Evolutionary conservation across 1,140 invertebrate genomes (phyloP).

Genomic region (Protaetia brevitarsis): DNA sequence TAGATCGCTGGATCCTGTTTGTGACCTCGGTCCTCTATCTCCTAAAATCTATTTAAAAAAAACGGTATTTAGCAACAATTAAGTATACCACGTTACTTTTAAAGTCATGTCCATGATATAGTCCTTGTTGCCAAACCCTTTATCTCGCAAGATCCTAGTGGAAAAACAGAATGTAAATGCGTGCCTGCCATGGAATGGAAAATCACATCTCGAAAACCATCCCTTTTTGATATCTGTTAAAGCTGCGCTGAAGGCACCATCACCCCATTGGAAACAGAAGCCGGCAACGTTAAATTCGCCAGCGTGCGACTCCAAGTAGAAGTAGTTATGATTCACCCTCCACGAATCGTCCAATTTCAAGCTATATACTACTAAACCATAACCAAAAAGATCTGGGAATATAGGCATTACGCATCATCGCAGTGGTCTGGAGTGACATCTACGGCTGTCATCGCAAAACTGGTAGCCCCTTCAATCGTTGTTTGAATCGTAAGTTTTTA

Average conservation of each 20-base stretch:
- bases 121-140: conserved; percentile 58
- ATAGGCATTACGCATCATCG: conserved; percentile 62
- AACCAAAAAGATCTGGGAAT: conserved; percentile 62
- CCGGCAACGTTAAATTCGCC: conserved; percentile 68
- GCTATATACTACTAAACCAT: conserved; percentile 64
- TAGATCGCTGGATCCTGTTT: conserved; percentile 61
- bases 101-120: conserved; percentile 53
- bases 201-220: conserved; percentile 56
- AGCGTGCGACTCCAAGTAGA: conserved; percentile 63
- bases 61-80: conserved; percentile 53
- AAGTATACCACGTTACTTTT: conserved; percentile 30
- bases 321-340: no score
- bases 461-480: conserved; percentile 44
- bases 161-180: conserved; percentile 61
- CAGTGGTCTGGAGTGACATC: conserved; percentile 59
- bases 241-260: no score
- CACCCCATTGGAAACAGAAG: conserved; percentile 68
- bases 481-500: conserved; percentile 50
- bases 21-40: conserved; percentile 57
- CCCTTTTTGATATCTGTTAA: conserved; percentile 50
- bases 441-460: conserved; percentile 59
- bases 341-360: conserved; percentile 61
- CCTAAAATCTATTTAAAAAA: conserved; percentile 55
- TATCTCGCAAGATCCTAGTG: conserved; percentile 56
- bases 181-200: conserved; percentile 65